phyloP scores from a whole-genome alignment of 2,888 invertebrate genomes.

The Criorhina ranunculi region DNA sequence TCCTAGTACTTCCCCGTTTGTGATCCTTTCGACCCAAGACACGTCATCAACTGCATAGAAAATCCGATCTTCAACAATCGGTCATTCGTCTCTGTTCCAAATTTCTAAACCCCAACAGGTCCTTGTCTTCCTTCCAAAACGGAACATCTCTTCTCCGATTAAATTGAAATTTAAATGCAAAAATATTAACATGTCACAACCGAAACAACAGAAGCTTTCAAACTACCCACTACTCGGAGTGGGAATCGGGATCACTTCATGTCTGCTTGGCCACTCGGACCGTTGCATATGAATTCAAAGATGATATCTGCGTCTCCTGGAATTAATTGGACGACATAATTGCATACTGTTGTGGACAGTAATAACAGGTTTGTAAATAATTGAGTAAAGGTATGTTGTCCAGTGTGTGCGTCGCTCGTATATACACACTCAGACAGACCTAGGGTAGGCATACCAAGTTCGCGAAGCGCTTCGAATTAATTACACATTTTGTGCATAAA shows the following conservation, averaged over 20 bases:
- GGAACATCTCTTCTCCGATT: slow-evolving; percentile 12
- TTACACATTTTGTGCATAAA: slow-evolving; percentile 74
- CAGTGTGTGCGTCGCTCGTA: slow-evolving; percentile 8
- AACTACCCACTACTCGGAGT: too few species aligned
- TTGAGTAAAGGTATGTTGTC: slow-evolving; percentile 79
- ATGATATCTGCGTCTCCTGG: slow-evolving; percentile 79
- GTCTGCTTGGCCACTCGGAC: neutral
- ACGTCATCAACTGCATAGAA: too few species aligned
- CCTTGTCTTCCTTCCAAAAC: neutral
- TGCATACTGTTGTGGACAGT: slow-evolving; percentile 82
- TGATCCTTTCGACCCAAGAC: too few species aligned
- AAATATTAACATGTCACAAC: slow-evolving; percentile 71
- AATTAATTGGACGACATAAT: slow-evolving; percentile 84
- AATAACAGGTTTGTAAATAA: slow-evolving; percentile 82
- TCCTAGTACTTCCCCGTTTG: too few species aligned
- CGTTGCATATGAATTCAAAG: slow-evolving; percentile 49
- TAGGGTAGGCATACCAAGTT: slow-evolving; percentile 3
- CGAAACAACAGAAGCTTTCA: too few species aligned
- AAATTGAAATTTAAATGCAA: slow-evolving; percentile 69
- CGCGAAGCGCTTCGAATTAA: slow-evolving; percentile 68
- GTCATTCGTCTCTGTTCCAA: neutral
- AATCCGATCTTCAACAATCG: too few species aligned
- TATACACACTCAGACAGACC: neutral
- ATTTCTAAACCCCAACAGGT: neutral
- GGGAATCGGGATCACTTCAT: too few species aligned